Base-by-base conservation (phyloP, 2,888 invertebrate genomes). In the Polyommatus iphigenia region DNA sequence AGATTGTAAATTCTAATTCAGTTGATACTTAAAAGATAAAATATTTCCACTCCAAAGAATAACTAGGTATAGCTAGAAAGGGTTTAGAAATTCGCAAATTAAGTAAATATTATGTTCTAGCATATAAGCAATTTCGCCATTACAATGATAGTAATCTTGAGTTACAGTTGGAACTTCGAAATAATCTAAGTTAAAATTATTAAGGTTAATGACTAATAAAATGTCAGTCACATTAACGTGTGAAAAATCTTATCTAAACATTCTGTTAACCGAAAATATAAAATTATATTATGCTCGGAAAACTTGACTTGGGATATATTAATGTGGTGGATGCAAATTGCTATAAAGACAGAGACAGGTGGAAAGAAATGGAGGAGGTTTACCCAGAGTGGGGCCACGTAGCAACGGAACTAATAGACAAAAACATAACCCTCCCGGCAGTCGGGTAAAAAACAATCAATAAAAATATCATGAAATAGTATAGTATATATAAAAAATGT, bases 141-240 rank as follows among this genome's bases (percentile, higher is more conserved):
- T 67, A 29, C 13, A 32, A 6, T 18, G 67, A 32, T 67, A 29
- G 10, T 13, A 62, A 62, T 24, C 29, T 29, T 32, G 15, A 67
- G 18, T 67, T 29, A 67, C 67, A 24, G 18, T 71, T 20, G n/a
- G 41, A 13, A 72, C 36, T 73, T 20, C 20, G 20, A 73, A 73
- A 41, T 73, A 13, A n/a, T 73, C 41, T 46, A 46, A 20, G 41
- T 41, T 46, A 24, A 73, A 20, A 73, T 72, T 20, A 20, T 20
- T 73, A 20, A 73, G 73, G 46, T 20, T 24, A 73, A 73, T 73
- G 73, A 73, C 73, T 24, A 20, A 73, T 46, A 10, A 46, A 46
- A 46, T 46, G 73, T 46, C 73, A 73, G 46, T 13, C 73, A 46
- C 72, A 72, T 72, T 72, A 72, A 20, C 73, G 46, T 73, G 41